Conservation (phyloP, 2,888 invertebrate genomes). For the Campoplex nolae region DNA sequence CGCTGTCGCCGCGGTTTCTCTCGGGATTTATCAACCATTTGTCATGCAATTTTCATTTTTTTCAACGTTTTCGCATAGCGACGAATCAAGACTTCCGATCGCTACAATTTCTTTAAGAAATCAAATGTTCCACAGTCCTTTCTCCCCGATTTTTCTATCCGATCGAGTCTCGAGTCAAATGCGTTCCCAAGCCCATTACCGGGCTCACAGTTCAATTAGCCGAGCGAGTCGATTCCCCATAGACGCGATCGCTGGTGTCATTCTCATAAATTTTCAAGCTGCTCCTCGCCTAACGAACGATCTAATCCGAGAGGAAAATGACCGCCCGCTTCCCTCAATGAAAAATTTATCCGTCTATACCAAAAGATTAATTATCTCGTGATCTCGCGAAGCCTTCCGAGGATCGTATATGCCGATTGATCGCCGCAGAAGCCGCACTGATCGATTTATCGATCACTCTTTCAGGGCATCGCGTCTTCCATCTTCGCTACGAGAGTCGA, state of each 20-base stretch:
- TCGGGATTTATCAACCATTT: slow-evolving; percentile 1
- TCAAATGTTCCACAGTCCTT: neutral
- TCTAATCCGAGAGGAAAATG: slow-evolving; percentile 2
- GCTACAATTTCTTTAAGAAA: neutral
- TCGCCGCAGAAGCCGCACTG: neutral
- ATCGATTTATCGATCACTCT: slow-evolving; percentile 39
- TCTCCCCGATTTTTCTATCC: slow-evolving; percentile 2
- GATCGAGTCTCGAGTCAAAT: slow-evolving; percentile 52
- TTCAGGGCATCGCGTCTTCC: neutral
- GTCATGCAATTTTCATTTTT: neutral
- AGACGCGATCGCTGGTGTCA: neutral
- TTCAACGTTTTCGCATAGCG: neutral
- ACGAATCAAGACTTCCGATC: no score
- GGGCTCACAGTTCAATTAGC: slow-evolving; percentile 72
- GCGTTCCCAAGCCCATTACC: slow-evolving; percentile 69
- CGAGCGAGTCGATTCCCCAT: slow-evolving; percentile 66
- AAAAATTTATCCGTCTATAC: neutral
- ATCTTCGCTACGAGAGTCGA: slow-evolving; percentile 3
- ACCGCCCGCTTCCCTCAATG: neutral
- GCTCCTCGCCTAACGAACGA: neutral
- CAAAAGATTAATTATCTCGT: slow-evolving; percentile 13
- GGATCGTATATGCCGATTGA: slow-evolving; percentile 24
- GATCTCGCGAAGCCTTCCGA: neutral
- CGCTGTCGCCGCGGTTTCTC: neutral
- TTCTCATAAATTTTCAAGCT: slow-evolving; percentile 12